phyloP scores from a whole-genome alignment of 2,113 vertebrate species.

The Gallinago undulata region DNA sequence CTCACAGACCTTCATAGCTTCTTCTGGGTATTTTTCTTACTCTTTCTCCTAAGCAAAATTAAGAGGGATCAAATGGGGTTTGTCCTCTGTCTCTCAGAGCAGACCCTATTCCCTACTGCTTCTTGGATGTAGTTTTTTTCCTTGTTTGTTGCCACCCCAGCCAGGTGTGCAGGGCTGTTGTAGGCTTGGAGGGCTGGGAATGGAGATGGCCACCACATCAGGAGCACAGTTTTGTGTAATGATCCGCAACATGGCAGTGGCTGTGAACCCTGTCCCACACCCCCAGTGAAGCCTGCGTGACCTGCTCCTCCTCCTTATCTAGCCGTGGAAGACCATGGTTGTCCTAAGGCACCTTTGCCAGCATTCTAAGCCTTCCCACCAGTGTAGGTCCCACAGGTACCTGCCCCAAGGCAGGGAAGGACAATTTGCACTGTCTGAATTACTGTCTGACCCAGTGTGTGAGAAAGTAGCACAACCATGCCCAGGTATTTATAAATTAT shows the following conservation, averaged over 20 bases:
- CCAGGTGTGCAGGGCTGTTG: neutral
- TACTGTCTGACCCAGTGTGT: neutral
- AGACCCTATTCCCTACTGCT: neutral
- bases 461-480: neutral
- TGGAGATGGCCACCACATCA: neutral
- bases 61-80: neutral
- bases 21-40: neutral
- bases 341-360: neutral
- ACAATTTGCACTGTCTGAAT: neutral
- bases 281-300: neutral
- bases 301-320: neutral
- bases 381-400: neutral
- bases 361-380: neutral
- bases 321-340: neutral
- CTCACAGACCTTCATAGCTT: neutral
- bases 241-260: no score
- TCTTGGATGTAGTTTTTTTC: neutral
- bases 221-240: neutral
- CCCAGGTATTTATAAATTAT: neutral
- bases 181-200: neutral
- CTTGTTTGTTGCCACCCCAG: neutral
- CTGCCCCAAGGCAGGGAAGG: neutral
- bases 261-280: neutral
- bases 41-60: neutral
- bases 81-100: neutral